A percentile compares a stretch with the other conserved stretches of the same genome.
phyloP scores from a whole-genome alignment of 2,113 vertebrate species.

The Leptobrachium ailaonicum region DNA sequence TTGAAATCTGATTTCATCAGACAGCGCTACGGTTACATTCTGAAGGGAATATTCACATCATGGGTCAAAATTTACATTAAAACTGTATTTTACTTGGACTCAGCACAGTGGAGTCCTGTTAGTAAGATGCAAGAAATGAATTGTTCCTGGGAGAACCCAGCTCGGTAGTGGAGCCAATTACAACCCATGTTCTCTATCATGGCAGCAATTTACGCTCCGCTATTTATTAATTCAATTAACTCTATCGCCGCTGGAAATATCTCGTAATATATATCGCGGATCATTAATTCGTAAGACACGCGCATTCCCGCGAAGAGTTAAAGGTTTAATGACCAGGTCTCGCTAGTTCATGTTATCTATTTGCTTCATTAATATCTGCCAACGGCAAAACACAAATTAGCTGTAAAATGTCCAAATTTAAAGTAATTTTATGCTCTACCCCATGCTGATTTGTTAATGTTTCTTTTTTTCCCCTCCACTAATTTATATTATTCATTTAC shows the following conservation, averaged over 20 bases:
- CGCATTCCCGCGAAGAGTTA: background rate
- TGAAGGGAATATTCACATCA: conserved; percentile 12
- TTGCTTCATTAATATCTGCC: conserved; percentile 20
- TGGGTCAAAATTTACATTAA: conserved; percentile 38
- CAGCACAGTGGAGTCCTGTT: conserved; percentile 15
- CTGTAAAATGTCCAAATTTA: conserved; percentile 17
- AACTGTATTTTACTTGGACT: conserved; percentile 22
- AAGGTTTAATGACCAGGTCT: conserved; percentile 2
- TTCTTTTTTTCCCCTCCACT: background rate
- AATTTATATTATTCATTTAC: background rate
- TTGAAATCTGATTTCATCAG: background rate
- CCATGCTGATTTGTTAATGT: background rate
- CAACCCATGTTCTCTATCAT: background rate
- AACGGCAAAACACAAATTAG: conserved; percentile 15
- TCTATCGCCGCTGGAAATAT: background rate
- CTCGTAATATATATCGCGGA: background rate
- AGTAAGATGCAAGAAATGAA: conserved; percentile 9
- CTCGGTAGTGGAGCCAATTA: conserved; percentile 18
- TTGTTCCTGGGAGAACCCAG: background rate
- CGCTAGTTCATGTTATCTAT: background rate
- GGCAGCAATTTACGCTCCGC: background rate
- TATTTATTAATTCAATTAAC: conserved; percentile 34
- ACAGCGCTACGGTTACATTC: background rate
- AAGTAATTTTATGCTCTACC: background rate
- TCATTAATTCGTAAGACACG: background rate